Evolutionary conservation across 2,888 invertebrate species (phyloP).

Genomic region (Erannis defoliaria): DNA sequence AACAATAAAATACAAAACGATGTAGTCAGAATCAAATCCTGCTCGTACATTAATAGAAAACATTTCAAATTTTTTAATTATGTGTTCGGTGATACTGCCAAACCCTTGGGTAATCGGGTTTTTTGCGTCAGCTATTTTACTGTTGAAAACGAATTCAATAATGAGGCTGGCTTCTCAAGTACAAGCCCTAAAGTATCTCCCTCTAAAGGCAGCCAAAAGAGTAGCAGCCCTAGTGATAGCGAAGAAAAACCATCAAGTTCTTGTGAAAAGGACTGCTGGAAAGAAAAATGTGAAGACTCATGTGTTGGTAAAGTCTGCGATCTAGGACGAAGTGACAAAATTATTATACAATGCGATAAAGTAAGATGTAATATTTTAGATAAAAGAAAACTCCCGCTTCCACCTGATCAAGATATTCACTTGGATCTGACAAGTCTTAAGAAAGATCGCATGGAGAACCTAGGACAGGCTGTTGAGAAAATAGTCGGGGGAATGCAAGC

Average conservation of each 20-base stretch:
- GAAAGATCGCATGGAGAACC: conserved; percentile 59
- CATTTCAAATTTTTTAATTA: conserved; percentile 63
- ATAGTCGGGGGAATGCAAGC: conserved; percentile 62
- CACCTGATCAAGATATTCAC: conserved; percentile 61
- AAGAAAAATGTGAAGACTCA: conserved; percentile 38
- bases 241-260: neutral
- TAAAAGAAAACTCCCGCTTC: conserved; percentile 52
- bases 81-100: conserved; percentile 61
- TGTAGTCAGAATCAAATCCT: conserved; percentile 59
- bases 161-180: conserved; percentile 36
- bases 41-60: conserved; percentile 51
- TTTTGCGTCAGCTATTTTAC: conserved; percentile 75
- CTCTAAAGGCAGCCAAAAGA: conserved; percentile 31
- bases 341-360: conserved; percentile 62
- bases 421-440: conserved; percentile 58
- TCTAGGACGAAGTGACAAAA: conserved; percentile 53
- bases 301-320: conserved; percentile 56
- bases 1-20: conserved; percentile 43
- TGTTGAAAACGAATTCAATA: conserved; percentile 59
- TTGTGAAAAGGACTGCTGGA: conserved; percentile 55
- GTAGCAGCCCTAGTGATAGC: conserved; percentile 27
- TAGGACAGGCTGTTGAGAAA: conserved; percentile 61
- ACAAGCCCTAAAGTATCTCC: conserved; percentile 14
- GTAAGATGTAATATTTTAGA: conserved; percentile 58
- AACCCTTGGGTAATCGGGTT: conserved; percentile 58